phyloP scores from a whole-genome alignment of 2,888 invertebrate species.

The Archips xylosteana region DNA sequence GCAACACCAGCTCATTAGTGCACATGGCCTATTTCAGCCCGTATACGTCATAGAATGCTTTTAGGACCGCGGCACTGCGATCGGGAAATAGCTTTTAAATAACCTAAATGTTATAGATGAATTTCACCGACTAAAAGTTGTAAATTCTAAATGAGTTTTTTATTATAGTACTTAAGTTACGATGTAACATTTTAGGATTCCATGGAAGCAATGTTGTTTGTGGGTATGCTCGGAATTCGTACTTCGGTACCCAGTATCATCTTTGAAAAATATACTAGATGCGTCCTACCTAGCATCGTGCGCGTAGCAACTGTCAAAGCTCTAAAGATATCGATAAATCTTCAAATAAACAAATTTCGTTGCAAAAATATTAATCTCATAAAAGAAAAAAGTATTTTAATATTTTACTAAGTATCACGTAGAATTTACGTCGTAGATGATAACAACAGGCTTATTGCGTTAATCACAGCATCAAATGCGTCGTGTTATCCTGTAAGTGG shows the following conservation, averaged over 20 bases:
- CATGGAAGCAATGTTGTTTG: slow-evolving; percentile 32
- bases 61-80: slow-evolving; percentile 51
- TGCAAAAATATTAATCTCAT: too few relatives aligned
- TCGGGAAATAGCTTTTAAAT: slow-evolving; percentile 59
- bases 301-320: too few relatives aligned
- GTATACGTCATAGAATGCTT: slow-evolving; percentile 56
- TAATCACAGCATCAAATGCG: too few relatives aligned
- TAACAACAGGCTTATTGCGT: too few relatives aligned
- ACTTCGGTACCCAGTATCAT: neutral
- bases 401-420: too few relatives aligned
- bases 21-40: slow-evolving; percentile 53
- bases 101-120: slow-evolving; percentile 58
- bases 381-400: too few relatives aligned
- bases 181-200: slow-evolving; percentile 55
- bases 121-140: slow-evolving; percentile 58
- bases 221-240: neutral
- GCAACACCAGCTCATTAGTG: slow-evolving; percentile 43
- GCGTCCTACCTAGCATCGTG: too few relatives aligned
- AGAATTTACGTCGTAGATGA: too few relatives aligned
- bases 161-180: slow-evolving; percentile 58
- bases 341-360: too few relatives aligned
- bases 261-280: too few relatives aligned
- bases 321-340: too few relatives aligned
- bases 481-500: too few relatives aligned
- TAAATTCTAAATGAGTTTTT: slow-evolving; percentile 62